Evolutionary conservation across 2,797 vertebrate genomes (phyloP).

Genomic region (Discoglossus pictus): DNA sequence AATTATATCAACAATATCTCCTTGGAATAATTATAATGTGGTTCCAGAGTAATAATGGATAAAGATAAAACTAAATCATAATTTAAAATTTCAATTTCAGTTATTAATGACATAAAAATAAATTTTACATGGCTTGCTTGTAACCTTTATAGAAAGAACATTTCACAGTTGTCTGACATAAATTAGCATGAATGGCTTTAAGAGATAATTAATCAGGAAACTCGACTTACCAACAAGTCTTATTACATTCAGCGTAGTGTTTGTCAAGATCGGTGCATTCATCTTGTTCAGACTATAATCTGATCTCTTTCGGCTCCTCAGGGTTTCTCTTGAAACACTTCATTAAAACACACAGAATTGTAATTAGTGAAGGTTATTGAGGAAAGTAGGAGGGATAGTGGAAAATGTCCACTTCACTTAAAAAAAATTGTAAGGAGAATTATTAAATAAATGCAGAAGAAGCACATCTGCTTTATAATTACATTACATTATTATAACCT

Average conservation of each 20-base stretch:
- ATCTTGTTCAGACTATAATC: constrained; percentile 94
- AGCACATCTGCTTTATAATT: too few species aligned
- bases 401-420: background rate
- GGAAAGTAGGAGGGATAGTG: background rate
- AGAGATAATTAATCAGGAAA: background rate
- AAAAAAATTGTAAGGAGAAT: constrained; percentile 5
- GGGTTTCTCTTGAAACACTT: constrained; percentile 89
- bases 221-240: constrained; percentile 91
- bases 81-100: constrained; percentile 28
- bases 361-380: constrained; percentile 6
- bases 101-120: background rate
- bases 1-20: too few species aligned
- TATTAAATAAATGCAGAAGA: constrained; percentile 1
- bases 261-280: constrained; percentile 94
- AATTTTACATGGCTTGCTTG: constrained; percentile 14
- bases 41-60: too few species aligned
- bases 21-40: too few species aligned
- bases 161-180: background rate
- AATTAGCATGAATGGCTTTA: background rate
- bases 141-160: background rate
- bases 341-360: constrained; percentile 52
- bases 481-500: too few species aligned
- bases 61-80: background rate
- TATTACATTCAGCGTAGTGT: constrained; percentile 96
- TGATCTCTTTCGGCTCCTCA: constrained; percentile 88